Evolutionary conservation across 2,797 vertebrate species (phyloP), one percentile per base, ranked within the genome.

Genomic region (Neopelma chrysocephalum): DNA sequence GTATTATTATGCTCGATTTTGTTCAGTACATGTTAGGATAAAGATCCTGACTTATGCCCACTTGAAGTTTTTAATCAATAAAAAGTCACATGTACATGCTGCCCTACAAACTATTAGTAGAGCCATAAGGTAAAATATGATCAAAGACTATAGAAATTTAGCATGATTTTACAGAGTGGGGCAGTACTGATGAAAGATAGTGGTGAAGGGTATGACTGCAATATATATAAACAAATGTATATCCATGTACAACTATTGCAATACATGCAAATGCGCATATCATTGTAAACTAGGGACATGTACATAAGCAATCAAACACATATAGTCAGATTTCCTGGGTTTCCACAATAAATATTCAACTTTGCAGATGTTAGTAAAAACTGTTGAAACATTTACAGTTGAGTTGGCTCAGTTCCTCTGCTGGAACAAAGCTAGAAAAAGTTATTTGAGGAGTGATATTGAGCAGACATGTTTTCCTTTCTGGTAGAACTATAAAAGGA

Each of bases 191-290:
- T 25, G 18, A 60, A 65, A 47, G 8, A 16, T 10, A 18, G 9
- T 11, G 31, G 11, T 54, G 13, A 78, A 40, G 8, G 5, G 4
- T 38, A 62, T 25, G 18, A 54, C 31, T 36, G 16, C 32, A 12
- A 57, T 19, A 60, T 56, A 66, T 8, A 42, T 2, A 8, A 38
- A 65, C 23, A 77, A n/a, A 45, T 1, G 4, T 13, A 31, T 31
- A 48, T 62, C 31, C 22, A 45, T 43, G 23, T n/a, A 13, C 10
- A 72, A 42, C 40, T 25, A 77, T 54, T 73, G 23, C 18, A 73
- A 20, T 11, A 42, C 15, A 68, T 5, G 81, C 3, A 56, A 47
- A 29, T 4, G 4, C 0, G 0, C 29, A 12, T 8, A 12, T 11
- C 29, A 23, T 14, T 69, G 43, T 15, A 57, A 62, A 66, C 15